These are phyloP conservation scores for Oscheius sp. DNA, from an alignment of 2,888 invertebrate species.

Conservation along the genomic window DNA sequence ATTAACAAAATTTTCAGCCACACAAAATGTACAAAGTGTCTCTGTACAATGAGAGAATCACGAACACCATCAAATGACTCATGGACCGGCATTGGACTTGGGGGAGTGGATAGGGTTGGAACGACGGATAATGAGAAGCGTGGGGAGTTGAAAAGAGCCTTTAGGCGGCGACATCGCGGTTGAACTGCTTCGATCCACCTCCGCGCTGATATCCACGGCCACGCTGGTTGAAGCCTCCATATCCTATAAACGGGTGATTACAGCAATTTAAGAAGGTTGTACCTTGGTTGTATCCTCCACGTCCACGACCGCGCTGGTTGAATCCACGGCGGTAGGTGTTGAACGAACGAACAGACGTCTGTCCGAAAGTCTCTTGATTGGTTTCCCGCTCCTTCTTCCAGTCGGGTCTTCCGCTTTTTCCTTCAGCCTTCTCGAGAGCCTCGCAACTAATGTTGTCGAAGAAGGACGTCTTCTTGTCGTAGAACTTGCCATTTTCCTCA, in stretches of 20 bases:
- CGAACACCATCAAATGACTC: slow-evolving; percentile 28
- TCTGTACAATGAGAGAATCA: slow-evolving; percentile 21
- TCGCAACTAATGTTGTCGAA: slow-evolving; percentile 99
- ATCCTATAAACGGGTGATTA: neutral
- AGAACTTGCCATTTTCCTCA: slow-evolving; percentile 78
- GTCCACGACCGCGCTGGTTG: slow-evolving; percentile 48
- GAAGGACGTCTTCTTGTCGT: slow-evolving; percentile 96
- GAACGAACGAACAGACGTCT: slow-evolving; percentile 66
- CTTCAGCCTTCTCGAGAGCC: slow-evolving; percentile 77
- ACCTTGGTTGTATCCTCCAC: slow-evolving; percentile 39
- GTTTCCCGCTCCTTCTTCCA: slow-evolving; percentile 72
- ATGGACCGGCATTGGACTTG: slow-evolving; percentile 6
- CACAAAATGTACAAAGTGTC: slow-evolving; percentile 28
- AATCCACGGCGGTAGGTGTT: slow-evolving; percentile 61
- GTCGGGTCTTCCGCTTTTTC: slow-evolving; percentile 68
- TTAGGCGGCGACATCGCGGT: slow-evolving; percentile 7
- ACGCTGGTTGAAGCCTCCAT: slow-evolving; percentile 15
- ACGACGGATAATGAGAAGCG: neutral
- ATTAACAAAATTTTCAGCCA: slow-evolving; percentile 25
- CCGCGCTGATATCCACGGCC: slow-evolving; percentile 20
- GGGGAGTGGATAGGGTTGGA: too few relatives aligned
- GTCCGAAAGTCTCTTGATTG: slow-evolving; percentile 73
- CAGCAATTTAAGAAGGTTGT: too few relatives aligned
- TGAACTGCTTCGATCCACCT: slow-evolving; percentile 23
- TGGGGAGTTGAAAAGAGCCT: slow-evolving; percentile 1